Evolutionary conservation across 2,888 invertebrate species (phyloP).

Genomic region (Hipparchia semele): DNA sequence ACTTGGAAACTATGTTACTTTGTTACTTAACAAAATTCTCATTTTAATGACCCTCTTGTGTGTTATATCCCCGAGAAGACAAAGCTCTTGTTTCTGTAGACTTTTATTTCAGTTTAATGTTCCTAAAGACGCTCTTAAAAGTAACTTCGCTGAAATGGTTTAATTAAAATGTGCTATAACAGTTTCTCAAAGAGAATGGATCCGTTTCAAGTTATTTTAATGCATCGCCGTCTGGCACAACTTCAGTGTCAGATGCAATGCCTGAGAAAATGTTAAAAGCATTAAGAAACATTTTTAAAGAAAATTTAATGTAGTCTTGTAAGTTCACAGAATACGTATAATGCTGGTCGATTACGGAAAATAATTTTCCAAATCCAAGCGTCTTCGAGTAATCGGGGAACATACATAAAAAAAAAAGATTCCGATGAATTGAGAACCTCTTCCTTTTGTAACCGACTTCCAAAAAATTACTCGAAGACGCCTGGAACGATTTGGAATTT

Average conservation of each 20-base stretch:
- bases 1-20: neutral
- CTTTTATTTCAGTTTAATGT: conserved; percentile 16
- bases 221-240: conserved; percentile 3
- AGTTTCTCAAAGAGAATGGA: conserved; percentile 10
- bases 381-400: no score
- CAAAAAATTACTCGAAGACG: no score
- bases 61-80: neutral
- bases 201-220: conserved; percentile 18
- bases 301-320: no score
- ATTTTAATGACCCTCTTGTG: neutral
- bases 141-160: conserved; percentile 18
- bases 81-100: conserved; percentile 1
- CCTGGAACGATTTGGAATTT: no score
- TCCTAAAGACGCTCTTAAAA: conserved; percentile 15
- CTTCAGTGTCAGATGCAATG: conserved; percentile 5
- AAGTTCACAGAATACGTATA: neutral
- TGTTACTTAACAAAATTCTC: neutral
- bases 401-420: no score
- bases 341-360: neutral
- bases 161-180: conserved; percentile 25
- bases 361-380: no score
- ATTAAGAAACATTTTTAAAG: no score
- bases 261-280: neutral
- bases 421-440: no score
- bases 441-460: no score